phyloP scores from a whole-genome alignment of 1,140 invertebrate species.

The Trichonephila inaurata region DNA sequence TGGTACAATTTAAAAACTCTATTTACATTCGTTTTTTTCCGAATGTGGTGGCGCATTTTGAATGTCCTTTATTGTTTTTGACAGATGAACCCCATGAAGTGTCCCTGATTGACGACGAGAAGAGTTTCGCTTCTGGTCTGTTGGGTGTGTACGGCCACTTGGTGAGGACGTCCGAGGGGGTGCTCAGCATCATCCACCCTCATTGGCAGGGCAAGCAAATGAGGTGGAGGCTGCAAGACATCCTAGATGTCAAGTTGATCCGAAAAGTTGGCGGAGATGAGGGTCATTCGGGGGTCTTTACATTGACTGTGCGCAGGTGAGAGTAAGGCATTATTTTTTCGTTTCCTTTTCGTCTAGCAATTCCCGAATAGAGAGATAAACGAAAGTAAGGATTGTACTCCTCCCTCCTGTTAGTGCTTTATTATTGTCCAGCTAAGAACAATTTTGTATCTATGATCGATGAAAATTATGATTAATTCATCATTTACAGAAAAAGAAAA shows the following conservation, averaged over 20 bases:
- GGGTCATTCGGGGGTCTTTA: slow-evolving; percentile 41
- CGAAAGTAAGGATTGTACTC: too few species aligned
- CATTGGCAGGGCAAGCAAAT: slow-evolving; percentile 34
- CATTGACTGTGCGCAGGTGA: slow-evolving; percentile 10
- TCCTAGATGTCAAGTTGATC: not conserved
- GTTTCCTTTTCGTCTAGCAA: too few species aligned
- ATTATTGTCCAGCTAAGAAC: too few species aligned
- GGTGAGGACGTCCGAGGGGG: not conserved
- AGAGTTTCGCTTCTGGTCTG: slow-evolving; percentile 52
- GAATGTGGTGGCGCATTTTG: too few species aligned
- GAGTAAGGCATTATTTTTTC: too few species aligned
- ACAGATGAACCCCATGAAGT: not conserved
- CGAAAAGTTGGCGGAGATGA: not conserved
- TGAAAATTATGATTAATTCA: too few species aligned
- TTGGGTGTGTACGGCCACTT: slow-evolving; percentile 73
- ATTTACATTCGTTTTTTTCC: too few species aligned
- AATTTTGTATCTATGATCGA: too few species aligned
- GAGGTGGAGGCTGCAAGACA: not conserved
- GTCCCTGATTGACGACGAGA: slow-evolving; percentile 73
- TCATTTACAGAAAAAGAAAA: too few species aligned
- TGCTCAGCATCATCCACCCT: slow-evolving; percentile 41
- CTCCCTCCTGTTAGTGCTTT: too few species aligned
- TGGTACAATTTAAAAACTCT: too few species aligned
- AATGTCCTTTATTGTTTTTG: not conserved
- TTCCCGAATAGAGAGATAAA: too few species aligned